These are phyloP conservation scores for Neostethus bicornis DNA, from an alignment of 2,797 vertebrate genomes.

Conservation along the genomic window DNA sequence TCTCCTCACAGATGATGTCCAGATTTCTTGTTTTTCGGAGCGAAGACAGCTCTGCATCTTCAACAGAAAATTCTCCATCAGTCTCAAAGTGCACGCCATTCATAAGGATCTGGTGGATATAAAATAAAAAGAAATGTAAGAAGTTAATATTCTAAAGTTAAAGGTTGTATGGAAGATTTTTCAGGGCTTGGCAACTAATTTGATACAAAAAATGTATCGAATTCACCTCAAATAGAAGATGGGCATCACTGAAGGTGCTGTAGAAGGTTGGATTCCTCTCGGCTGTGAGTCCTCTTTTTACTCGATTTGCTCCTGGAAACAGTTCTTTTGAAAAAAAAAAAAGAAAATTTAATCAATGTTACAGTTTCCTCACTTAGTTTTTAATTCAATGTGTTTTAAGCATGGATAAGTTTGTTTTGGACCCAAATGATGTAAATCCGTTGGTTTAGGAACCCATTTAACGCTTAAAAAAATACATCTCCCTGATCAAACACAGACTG, in stretches of 20 bases:
- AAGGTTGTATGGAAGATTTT: neutral
- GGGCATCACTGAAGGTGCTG: slow-evolving; percentile 53
- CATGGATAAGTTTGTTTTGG: no score
- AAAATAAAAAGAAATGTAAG: neutral
- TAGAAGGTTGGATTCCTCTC: slow-evolving; percentile 50
- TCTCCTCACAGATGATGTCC: slow-evolving; percentile 79
- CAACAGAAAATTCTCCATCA: slow-evolving; percentile 75
- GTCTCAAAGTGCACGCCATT: slow-evolving; percentile 79
- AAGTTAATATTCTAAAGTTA: neutral
- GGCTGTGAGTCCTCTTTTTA: slow-evolving; percentile 32
- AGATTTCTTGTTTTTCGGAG: slow-evolving; percentile 82
- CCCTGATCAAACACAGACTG: slow-evolving; percentile 14
- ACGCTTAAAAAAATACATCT: slow-evolving; percentile 2
- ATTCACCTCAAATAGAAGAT: slow-evolving; percentile 74
- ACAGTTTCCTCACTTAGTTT: neutral
- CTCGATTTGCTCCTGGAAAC: slow-evolving; percentile 62
- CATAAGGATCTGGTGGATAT: slow-evolving; percentile 76
- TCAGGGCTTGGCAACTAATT: neutral
- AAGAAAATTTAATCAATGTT: slow-evolving; percentile 1
- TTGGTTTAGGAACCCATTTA: no score
- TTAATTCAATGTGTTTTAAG: slow-evolving; percentile 5
- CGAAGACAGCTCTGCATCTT: slow-evolving; percentile 86
- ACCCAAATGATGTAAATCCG: slow-evolving; percentile 17
- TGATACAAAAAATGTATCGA: no score
- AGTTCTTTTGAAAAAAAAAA: slow-evolving; percentile 39